Conservation (phyloP, 2,113 vertebrate species). For the Menura novaehollandiae region DNA sequence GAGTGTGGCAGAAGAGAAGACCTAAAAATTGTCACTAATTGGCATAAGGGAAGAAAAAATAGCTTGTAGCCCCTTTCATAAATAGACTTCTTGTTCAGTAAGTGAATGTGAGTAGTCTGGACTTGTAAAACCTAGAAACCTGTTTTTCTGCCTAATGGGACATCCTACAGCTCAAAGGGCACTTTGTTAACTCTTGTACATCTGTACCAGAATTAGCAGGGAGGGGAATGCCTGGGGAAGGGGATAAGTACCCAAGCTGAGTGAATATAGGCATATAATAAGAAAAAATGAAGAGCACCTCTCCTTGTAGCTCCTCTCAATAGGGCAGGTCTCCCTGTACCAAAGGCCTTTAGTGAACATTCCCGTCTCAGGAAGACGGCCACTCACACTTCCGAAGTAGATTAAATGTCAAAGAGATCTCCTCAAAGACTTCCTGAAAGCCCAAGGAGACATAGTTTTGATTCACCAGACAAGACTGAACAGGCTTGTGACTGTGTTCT, state of each 20-base stretch:
- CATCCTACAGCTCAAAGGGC: not conserved
- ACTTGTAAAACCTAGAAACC: constrained; percentile 2
- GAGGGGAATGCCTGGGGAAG: not conserved
- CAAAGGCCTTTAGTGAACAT: not conserved
- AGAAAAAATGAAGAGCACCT: not conserved
- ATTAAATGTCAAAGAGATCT: not conserved
- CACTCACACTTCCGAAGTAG: not conserved
- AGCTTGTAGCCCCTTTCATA: not conserved
- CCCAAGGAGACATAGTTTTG: not conserved
- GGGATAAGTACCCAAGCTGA: not conserved
- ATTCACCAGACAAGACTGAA: not conserved
- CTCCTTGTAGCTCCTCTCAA: not conserved
- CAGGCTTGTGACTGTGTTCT: not conserved
- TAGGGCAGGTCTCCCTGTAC: not conserved
- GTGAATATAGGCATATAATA: not conserved
- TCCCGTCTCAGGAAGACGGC: not conserved
- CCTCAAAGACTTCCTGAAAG: not conserved
- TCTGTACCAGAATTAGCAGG: not conserved
- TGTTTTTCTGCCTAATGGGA: not conserved
- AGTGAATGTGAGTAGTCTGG: not conserved
- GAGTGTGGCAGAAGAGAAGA: not conserved
- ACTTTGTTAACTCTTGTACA: not conserved
- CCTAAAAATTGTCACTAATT: constrained; percentile 12
- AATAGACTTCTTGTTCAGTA: not conserved
- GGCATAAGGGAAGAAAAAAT: not conserved